A percentile compares a stretch with the other conserved stretches of the same genome.
Conservation (phyloP, 2,797 vertebrate genomes). For the Sebastes minor region DNA sequence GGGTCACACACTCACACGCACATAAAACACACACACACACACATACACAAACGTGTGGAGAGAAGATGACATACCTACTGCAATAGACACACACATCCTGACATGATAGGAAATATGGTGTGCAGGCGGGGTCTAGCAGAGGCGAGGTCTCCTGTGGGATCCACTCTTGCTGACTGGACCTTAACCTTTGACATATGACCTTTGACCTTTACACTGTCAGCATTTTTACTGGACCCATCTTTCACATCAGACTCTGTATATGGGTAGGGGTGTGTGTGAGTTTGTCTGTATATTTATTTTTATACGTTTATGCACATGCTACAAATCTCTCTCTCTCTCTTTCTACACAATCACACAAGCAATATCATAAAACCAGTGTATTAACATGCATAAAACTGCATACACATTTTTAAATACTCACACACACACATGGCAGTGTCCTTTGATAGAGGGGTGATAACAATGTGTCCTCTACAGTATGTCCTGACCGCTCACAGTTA, state of each 20-base stretch:
- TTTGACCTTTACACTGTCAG: slow-evolving; percentile 66
- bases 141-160: slow-evolving; percentile 42
- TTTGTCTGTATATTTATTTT: neutral
- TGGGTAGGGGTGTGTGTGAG: neutral
- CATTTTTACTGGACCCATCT: slow-evolving; percentile 36
- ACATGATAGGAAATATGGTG: neutral
- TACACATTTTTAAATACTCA: neutral
- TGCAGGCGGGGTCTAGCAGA: slow-evolving; percentile 12
- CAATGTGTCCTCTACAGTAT: neutral
- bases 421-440: neutral
- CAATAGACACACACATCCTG: neutral
- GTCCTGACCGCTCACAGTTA: slow-evolving; percentile 5
- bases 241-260: neutral
- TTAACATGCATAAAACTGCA: neutral
- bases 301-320: neutral
- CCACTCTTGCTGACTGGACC: slow-evolving; percentile 65
- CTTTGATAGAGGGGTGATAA: neutral
- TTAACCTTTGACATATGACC: slow-evolving; percentile 66
- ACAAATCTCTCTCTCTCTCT: neutral
- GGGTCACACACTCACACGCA: slow-evolving; percentile 46
- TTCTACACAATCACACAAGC: neutral
- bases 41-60: neutral
- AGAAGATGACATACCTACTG: slow-evolving; percentile 1
- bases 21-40: neutral
- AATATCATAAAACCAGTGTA: neutral